Evolutionary conservation across 2,888 invertebrate species (phyloP).

Genomic region (Tipula lateralis): DNA sequence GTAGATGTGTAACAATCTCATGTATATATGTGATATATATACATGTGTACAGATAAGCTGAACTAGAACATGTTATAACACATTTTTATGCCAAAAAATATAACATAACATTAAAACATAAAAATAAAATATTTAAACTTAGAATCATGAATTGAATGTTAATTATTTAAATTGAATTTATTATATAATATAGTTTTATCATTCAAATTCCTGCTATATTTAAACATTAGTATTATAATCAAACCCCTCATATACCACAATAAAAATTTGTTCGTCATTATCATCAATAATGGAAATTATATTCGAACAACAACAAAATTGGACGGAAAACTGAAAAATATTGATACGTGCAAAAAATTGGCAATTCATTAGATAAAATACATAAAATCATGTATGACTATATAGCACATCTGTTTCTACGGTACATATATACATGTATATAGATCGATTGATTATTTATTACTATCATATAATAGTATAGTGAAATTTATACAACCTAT

Average conservation of each 20-base stretch:
- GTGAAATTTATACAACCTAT: constrained; percentile 19
- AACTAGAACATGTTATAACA: background rate
- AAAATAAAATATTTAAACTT: constrained; percentile 6
- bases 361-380: background rate
- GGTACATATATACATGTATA: too few relatives aligned
- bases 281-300: constrained; percentile 19
- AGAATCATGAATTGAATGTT: background rate
- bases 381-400: background rate
- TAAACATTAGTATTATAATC: background rate
- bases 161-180: background rate
- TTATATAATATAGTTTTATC: background rate
- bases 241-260: background rate
- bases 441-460: constrained; percentile 4
- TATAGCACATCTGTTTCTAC: background rate
- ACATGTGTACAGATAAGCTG: background rate
- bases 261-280: background rate
- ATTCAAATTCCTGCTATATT: background rate
- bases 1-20: too few relatives aligned
- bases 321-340: background rate
- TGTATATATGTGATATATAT: too few relatives aligned
- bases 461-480: background rate
- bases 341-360: constrained; percentile 24
- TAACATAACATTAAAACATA: background rate
- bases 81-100: background rate
- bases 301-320: background rate